Evolutionary conservation across 2,888 invertebrate genomes (phyloP).

Genomic region (Criorhina ranunculi): DNA sequence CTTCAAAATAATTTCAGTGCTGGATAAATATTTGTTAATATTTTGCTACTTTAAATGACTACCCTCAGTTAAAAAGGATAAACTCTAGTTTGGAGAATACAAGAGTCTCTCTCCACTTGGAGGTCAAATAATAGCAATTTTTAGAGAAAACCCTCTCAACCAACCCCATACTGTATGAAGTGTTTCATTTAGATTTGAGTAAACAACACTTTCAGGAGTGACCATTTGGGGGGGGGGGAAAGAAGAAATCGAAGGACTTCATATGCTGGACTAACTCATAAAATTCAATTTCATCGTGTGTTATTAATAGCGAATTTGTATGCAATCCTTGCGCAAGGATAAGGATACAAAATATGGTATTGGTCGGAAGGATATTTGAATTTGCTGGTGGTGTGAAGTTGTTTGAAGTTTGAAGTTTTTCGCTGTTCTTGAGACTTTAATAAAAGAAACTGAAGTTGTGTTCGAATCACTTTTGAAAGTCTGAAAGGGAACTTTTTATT

Average conservation of each 20-base stretch:
- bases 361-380: constrained; percentile 59
- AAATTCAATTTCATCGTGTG: constrained; percentile 61
- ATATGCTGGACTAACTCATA: constrained; percentile 38
- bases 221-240: constrained; percentile 25
- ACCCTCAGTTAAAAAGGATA: constrained; percentile 46
- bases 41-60: constrained; percentile 59
- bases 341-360: constrained; percentile 26
- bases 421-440: constrained; percentile 48
- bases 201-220: constrained; percentile 54
- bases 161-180: constrained; percentile 44
- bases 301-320: constrained; percentile 61
- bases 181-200: constrained; percentile 69
- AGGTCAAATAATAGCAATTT: constrained; percentile 49
- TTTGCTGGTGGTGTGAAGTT: constrained; percentile 23
- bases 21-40: constrained; percentile 67
- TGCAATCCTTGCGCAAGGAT: constrained; percentile 28
- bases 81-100: constrained; percentile 39
- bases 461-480: not conserved
- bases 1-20: constrained; percentile 62
- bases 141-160: constrained; percentile 39
- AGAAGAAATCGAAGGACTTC: constrained; percentile 5
- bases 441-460: constrained; percentile 3
- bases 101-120: constrained; percentile 35
- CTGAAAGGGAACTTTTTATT: not conserved
- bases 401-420: constrained; percentile 7